A percentile compares a stretch with the other conserved stretches of the same genome.
Evolutionary conservation across 2,113 vertebrate genomes (phyloP).

Genomic region (Gymnorhina tibicen): DNA sequence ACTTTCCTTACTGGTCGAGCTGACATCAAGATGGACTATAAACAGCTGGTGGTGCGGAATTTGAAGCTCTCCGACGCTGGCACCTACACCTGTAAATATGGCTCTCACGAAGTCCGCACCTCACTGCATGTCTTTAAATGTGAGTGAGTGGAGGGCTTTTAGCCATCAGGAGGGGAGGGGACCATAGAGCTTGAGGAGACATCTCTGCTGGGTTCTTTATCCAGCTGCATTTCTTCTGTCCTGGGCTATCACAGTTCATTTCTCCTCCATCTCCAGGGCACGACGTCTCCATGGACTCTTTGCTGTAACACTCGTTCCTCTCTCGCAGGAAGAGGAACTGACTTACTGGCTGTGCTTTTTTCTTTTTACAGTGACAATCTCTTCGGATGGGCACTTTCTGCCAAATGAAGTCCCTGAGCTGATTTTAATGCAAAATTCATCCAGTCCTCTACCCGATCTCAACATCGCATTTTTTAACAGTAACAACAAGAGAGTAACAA

Average conservation of each 20-base stretch:
- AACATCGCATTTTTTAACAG: neutral
- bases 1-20: fast-evolving
- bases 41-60: conserved; percentile 5
- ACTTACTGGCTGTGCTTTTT: neutral
- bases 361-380: neutral
- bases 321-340: neutral
- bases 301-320: neutral
- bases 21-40: neutral
- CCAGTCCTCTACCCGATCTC: fast-evolving
- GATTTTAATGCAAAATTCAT: conserved; percentile 1
- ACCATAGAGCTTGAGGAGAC: neutral
- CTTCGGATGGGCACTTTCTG: neutral
- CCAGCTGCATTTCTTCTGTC: neutral
- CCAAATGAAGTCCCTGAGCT: conserved; percentile 6
- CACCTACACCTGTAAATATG: conserved; percentile 46
- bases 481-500: neutral
- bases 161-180: neutral
- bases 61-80: neutral
- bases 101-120: neutral
- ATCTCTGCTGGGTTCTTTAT: neutral
- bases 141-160: conserved; percentile 28
- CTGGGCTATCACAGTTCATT: neutral
- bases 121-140: conserved; percentile 48
- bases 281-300: neutral
- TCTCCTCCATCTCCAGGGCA: neutral